Evolutionary conservation across 2,797 vertebrate species (phyloP), one percentile per base, ranked within the genome.

Genomic region (Spheniscus humboldti): DNA sequence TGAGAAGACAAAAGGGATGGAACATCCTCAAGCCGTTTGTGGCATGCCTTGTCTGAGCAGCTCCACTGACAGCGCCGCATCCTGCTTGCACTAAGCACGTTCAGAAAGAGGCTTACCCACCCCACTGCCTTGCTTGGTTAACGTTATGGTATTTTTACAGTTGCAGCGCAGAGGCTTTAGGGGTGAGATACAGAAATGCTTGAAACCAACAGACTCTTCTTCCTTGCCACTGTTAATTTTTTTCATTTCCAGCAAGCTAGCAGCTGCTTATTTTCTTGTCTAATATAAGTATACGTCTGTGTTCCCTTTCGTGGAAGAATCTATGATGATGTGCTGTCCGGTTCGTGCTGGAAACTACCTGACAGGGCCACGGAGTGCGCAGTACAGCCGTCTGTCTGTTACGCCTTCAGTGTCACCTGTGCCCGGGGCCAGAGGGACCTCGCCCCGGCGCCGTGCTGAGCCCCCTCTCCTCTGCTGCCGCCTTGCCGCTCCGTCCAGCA

Each of bases 81-180:
- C 20, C 53, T 9, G 33, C 33, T 7, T 1, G 18, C 33, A 0
- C 52, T 13, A 5, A 7, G 10, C 25, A 0, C 0, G 3, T 20
- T 16, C 19, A 5, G 52, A 33, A 41, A 11, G 55, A 55, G 66
- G 35, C 6, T 28, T 8, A 4, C 50, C 33, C 19, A 6, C 2
- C 18, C n/a, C 13, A 0, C 11, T 3, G 11, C 2, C 39, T 37
- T 10, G 0, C 45, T 25, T 12, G 37, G 6, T 12, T 19, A 39
- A 22, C 27, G 35, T 12, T 1, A 4, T 30, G 7, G 1, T 18
- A 8, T 24, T 28, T 60, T 39, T 33, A 13, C 45, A n/a, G 0
- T 18, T 25, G 43, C 41, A 27, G 57, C 43, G 72, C 45, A 50
- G 72, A n/a, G n/a, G 25, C 48, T 60, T 55, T 33, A 18, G 59